Evolutionary conservation across 2,113 vertebrate genomes (phyloP).

Genomic region (Candoia aspera): DNA sequence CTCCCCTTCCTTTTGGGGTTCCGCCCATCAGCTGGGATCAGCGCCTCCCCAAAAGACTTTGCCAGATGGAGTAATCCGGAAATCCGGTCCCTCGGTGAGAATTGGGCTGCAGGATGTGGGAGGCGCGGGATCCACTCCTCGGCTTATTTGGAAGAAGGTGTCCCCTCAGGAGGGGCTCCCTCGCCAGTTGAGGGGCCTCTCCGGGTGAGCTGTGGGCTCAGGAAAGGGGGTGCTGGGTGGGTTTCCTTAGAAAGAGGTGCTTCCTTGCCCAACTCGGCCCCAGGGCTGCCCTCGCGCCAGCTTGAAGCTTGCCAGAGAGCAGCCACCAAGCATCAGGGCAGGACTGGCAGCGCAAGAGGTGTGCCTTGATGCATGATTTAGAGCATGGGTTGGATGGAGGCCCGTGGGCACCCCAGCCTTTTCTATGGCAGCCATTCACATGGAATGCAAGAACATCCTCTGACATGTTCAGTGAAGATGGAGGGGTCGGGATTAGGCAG

Average conservation of each 20-base stretch:
- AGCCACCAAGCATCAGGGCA: background rate
- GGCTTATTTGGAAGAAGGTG: background rate
- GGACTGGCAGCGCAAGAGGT: no score
- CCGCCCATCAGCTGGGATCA: background rate
- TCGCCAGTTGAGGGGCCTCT: background rate
- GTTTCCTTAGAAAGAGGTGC: background rate
- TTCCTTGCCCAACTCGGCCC: background rate
- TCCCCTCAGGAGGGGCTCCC: background rate
- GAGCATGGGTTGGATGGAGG: background rate
- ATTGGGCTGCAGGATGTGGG: background rate
- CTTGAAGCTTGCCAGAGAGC: background rate
- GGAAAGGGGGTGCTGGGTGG: background rate
- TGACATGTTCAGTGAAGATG: no score
- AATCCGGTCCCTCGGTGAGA: background rate
- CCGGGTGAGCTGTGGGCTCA: background rate
- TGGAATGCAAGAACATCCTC: background rate
- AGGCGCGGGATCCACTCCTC: background rate
- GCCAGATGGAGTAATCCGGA: background rate
- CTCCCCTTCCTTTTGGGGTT: background rate
- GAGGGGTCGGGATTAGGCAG: no score
- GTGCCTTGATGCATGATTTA: background rate
- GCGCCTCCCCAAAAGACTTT: background rate
- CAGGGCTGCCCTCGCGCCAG: no score
- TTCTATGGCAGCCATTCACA: background rate
- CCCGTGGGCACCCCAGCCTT: background rate